Conservation (phyloP, 2,113 vertebrate species). For the Trichomycterus rosablanca region DNA sequence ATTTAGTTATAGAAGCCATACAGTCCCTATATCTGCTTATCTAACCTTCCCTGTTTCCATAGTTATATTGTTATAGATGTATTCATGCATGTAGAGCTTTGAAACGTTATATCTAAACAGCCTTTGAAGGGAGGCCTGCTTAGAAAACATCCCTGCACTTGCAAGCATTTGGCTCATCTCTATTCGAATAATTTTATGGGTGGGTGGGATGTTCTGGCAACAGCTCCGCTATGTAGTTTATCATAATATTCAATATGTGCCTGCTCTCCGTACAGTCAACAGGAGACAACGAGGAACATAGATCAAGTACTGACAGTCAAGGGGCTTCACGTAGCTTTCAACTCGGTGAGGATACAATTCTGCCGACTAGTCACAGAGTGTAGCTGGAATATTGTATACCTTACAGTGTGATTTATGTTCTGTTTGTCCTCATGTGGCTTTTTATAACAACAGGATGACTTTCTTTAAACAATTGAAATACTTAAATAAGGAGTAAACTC, state of each 20-base stretch:
- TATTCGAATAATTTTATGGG: constrained; percentile 5
- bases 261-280: constrained; percentile 14
- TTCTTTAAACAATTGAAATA: too few species aligned
- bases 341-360: neutral
- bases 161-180: constrained; percentile 11
- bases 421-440: too few species aligned
- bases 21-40: neutral
- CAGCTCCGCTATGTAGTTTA: constrained; percentile 29
- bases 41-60: neutral
- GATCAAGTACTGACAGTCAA: constrained; percentile 31
- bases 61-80: neutral
- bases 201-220: constrained; percentile 6
- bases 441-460: too few species aligned
- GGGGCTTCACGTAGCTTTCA: neutral
- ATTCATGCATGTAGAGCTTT: constrained; percentile 1
- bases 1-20: too few species aligned
- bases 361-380: constrained; percentile 20
- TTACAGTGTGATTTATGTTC: neutral
- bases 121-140: constrained; percentile 9
- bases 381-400: neutral
- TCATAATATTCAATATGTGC: constrained; percentile 32
- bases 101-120: constrained; percentile 17
- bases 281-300: constrained; percentile 23
- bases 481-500: too few species aligned
- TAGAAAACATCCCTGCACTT: constrained; percentile 7